Base-by-base conservation (phyloP, 2,113 vertebrate genomes). In the Rostratula benghalensis region DNA sequence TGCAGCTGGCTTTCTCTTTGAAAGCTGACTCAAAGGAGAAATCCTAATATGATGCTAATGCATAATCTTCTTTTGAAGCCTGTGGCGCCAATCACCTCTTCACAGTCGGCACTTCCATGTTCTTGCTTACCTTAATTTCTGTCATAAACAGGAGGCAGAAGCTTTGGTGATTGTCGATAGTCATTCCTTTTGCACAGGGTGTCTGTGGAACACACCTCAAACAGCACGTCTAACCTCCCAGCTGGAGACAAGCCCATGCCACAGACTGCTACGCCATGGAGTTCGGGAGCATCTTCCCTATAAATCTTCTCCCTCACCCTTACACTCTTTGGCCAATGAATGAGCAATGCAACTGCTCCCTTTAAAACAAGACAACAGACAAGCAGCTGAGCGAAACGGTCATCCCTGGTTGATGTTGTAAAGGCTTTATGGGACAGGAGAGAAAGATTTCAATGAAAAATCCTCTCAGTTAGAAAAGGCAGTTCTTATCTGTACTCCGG, bases 291-390 rank as follows among this genome's bases (percentile, higher is more conserved):
- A 37, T 16, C n/a, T 57, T 83, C 31, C 23, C 50, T 4, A 0
- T 20, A 77, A 83, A 76, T 9, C 35, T 67, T 37, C 31, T 82
- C 37, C 24, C 3, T 94, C 18, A n/a, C 13, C 31, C 53, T 82
- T 2, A 2, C 14, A 15, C 33, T 53, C 0, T 0, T 6, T 60
- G 15, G n/a, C 13, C 60, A 64, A 7, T 0, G 1, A 69, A 45
- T 8, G 21, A 75, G 16, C 46, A 70, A 8, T 24, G 13, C 28
- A 59, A 64, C 31, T 30, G 15, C 15, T 90, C 22, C 64, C 48
- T 71, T 81, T 68, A 46, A 83, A 86, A 80, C 67, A 84, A 51
- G 48, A 1, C 27, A n/a, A 50, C 9, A 33, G 76, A 50, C 15
- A 79, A 74, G 59, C 30, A 80, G 68, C 46, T 71, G 59, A 70